Percentiles rank a stretch among this genome's conserved stretches.
Evolutionary conservation across 1,140 invertebrate species (phyloP).

Genomic region (Musca domestica): DNA sequence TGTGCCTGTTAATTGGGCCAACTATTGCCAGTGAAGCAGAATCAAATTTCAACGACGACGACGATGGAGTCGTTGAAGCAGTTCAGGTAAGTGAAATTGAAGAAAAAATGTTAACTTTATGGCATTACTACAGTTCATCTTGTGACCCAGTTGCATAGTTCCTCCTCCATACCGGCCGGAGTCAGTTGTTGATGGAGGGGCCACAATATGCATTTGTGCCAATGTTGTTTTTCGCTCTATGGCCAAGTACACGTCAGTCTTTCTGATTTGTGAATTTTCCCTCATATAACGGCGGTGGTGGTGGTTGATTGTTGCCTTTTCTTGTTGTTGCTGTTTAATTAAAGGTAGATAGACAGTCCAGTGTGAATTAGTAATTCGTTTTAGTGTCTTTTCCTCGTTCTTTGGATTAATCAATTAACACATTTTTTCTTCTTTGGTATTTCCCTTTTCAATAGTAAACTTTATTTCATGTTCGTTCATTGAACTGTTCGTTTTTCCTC

Average conservation of each 20-base stretch:
- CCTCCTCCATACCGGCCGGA: too few species aligned
- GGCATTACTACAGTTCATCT: too few species aligned
- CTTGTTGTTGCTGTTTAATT: not conserved
- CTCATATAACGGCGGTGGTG: too few species aligned
- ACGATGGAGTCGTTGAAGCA: conserved; percentile 47
- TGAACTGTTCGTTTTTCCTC: conserved; percentile 1
- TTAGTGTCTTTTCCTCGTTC: not conserved
- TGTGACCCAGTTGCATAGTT: too few species aligned
- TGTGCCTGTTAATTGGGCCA: conserved; percentile 9
- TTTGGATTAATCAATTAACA: not conserved
- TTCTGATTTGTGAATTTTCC: too few species aligned
- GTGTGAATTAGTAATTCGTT: not conserved
- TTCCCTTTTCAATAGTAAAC: not conserved
- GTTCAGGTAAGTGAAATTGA: conserved; percentile 39
- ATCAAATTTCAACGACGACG: conserved; percentile 28
- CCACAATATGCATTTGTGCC: too few species aligned
- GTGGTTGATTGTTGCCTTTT: not conserved
- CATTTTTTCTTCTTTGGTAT: not conserved
- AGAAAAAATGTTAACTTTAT: not conserved
- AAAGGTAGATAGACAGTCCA: too few species aligned
- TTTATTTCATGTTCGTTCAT: conserved; percentile 8
- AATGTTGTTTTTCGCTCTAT: too few species aligned
- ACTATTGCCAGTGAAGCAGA: conserved; percentile 29
- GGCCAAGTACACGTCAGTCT: too few species aligned
- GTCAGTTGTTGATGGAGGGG: too few species aligned